Evolutionary conservation across 2,113 vertebrate species (phyloP).

Genomic region (Paradisaea rubra): DNA sequence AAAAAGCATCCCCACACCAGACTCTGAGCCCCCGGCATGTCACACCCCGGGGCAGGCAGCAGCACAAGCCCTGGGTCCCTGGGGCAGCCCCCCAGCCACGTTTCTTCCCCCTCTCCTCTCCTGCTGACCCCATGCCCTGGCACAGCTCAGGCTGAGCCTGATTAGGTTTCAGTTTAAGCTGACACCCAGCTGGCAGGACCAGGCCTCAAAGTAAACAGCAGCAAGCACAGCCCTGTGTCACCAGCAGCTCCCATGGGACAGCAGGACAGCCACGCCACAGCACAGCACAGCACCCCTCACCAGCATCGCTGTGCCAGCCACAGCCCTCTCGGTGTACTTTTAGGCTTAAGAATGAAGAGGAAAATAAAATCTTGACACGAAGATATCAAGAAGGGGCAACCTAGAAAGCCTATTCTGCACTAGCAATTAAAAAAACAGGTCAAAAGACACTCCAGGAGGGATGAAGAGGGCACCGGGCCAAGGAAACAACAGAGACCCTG

Average conservation of each 20-base stretch:
- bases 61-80: not conserved
- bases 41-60: not conserved
- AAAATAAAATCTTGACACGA: not conserved
- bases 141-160: not conserved
- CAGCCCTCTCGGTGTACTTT: accelerated
- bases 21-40: accelerated
- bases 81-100: not conserved
- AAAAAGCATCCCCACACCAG: not conserved
- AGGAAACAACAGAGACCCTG: not conserved
- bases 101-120: not conserved
- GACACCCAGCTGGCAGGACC: not conserved
- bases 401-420: not conserved
- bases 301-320: not conserved
- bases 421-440: not conserved
- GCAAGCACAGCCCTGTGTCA: not conserved
- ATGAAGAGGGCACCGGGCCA: not conserved
- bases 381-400: not conserved
- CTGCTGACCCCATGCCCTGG: not conserved
- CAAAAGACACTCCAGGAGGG: not conserved
- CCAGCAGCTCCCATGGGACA: not conserved
- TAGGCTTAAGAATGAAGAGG: not conserved
- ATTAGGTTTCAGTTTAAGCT: slow-evolving; percentile 19
- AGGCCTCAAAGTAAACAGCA: not conserved
- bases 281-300: not conserved
- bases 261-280: not conserved